A percentile compares a stretch with the other conserved stretches of the same genome.
Evolutionary conservation across 2,888 invertebrate genomes (phyloP).

Genomic region (Tyria jacobaeae): DNA sequence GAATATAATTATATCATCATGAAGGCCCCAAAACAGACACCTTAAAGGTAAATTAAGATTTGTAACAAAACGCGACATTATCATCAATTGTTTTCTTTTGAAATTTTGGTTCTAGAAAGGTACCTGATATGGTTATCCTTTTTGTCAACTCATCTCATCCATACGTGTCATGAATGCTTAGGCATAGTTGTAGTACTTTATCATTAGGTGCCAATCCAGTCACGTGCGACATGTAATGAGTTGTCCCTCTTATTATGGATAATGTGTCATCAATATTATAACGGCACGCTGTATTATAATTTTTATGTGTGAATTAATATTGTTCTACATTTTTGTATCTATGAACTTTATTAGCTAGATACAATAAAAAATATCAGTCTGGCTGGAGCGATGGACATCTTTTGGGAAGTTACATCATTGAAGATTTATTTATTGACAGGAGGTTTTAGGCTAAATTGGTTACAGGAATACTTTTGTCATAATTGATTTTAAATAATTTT

Average conservation of each 20-base stretch:
- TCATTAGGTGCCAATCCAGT: slow-evolving; percentile 51
- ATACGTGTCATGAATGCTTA: slow-evolving; percentile 69
- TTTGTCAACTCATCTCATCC: slow-evolving; percentile 59
- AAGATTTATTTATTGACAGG: no score
- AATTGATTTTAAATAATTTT: no score
- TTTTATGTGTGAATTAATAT: not conserved
- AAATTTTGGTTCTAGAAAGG: not conserved
- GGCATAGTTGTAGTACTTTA: slow-evolving; percentile 38
- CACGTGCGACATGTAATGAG: slow-evolving; percentile 67
- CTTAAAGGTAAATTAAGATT: not conserved
- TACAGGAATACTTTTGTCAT: no score
- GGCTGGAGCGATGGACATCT: no score
- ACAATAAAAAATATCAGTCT: no score
- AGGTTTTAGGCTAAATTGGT: no score
- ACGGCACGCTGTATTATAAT: slow-evolving; percentile 13
- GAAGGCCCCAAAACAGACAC: slow-evolving; percentile 16
- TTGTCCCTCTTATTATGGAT: slow-evolving; percentile 41
- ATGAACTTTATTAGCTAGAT: no score
- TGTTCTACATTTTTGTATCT: not conserved
- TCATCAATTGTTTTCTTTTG: not conserved
- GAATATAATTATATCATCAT: slow-evolving; percentile 19
- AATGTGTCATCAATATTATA: slow-evolving; percentile 36
- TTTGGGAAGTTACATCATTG: no score
- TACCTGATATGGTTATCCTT: slow-evolving; percentile 62
- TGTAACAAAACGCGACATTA: not conserved